Evolutionary conservation across 2,888 invertebrate genomes (phyloP), one percentile per base, ranked within the genome.

Genomic region (Calliopum simillimum): DNA sequence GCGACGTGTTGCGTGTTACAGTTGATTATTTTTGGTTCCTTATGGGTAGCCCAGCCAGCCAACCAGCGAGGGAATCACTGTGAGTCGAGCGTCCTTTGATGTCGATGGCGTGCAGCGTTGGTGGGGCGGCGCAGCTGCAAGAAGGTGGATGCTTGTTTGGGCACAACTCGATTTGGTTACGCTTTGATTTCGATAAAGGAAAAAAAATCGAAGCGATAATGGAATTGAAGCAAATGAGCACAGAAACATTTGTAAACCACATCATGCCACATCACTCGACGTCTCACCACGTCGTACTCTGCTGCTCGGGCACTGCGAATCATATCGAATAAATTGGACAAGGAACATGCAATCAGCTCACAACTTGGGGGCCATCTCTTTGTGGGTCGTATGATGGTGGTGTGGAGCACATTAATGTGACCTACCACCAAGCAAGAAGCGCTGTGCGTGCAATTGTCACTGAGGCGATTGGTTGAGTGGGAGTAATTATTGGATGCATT

Each of bases 201-300:
- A n/a, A 81, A 84, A 84, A 84, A 82, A 84, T 85, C 81, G 79
- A 81, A 80, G 84, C 82, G 85, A 83, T 84, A 84, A 84, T 84
- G 85, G 84, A 82, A 79, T 80, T 83, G 82, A 83, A 77, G 82
- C 82, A 84, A 84, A 83, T 84, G 83, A 83, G 80, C 79, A n/a
- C 75, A 73, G 73, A 75, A 82, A 79, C 82, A 82, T 81, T 81
- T 82, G 81, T 81, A 77, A 25, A 23, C 11, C 25, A 12, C 25
- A 8, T 14, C 19, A 12, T 25, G 8, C 11, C 14, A 12, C 44
- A 14, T 13, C 2, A n/a, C n/a, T 11, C 12, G 6, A 33, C 14
- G 43, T 14, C 25, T 25, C 16, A 58, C 25, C n/a, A 58, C 11
- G 58, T 58, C 4, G 41, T 14, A 14, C 23, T 21, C 33, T 58